A percentile compares a stretch with the other conserved stretches of the same genome.
These are phyloP conservation scores for Nanorana parkeri DNA, from an alignment of 2,113 vertebrate species.

Conservation along the genomic window DNA sequence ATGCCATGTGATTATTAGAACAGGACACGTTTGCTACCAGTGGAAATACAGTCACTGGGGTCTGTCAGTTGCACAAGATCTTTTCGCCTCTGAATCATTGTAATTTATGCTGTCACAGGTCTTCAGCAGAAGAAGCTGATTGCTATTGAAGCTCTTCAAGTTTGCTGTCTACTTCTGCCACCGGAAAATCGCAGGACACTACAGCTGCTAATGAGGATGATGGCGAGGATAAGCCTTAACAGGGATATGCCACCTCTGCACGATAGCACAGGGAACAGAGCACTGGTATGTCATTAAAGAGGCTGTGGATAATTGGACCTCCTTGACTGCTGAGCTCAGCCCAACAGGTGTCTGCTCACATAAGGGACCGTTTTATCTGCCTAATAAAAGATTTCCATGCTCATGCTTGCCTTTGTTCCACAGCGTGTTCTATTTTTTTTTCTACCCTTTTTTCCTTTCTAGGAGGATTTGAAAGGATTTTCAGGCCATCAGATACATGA, in stretches of 20 bases:
- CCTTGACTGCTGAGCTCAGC: constrained; percentile 42
- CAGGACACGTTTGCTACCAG: not conserved
- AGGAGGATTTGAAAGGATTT: too few relatives aligned
- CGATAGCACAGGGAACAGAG: constrained; percentile 76
- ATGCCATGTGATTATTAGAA: not conserved
- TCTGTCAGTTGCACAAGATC: not conserved
- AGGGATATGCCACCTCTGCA: constrained; percentile 79
- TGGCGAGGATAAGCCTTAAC: constrained; percentile 79
- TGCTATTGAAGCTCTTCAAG: constrained; percentile 81
- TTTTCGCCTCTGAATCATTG: constrained; percentile 15
- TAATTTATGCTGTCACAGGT: constrained; percentile 63
- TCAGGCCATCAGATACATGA: too few relatives aligned
- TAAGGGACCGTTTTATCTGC: constrained; percentile 7
- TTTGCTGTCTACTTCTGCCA: constrained; percentile 83
- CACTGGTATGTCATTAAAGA: constrained; percentile 72
- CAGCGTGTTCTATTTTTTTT: not conserved
- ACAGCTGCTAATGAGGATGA: constrained; percentile 83
- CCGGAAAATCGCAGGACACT: constrained; percentile 82
- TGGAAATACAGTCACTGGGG: not conserved
- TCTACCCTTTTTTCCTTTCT: not conserved
- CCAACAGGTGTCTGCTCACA: not conserved
- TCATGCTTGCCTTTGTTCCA: not conserved
- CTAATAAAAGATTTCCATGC: constrained; percentile 5
- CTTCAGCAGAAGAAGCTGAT: constrained; percentile 72
- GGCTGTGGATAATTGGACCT: constrained; percentile 29